phyloP scores from a whole-genome alignment of 2,113 vertebrate species.

The Varanus salvator region DNA sequence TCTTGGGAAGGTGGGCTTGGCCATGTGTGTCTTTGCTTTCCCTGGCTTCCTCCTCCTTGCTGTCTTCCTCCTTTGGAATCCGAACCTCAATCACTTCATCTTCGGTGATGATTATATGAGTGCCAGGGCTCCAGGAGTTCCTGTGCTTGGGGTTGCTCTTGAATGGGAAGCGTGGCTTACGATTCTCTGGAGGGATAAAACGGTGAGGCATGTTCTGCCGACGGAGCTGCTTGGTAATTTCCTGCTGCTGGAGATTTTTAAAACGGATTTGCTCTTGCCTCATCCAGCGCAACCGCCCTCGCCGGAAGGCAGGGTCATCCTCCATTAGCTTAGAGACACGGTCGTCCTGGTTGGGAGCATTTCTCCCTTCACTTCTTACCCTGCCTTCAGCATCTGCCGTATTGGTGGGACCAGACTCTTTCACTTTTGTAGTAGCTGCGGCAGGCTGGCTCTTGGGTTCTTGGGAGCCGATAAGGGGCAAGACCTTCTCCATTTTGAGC shows the following conservation, averaged over 20 bases:
- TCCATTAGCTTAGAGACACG: constrained; percentile 79
- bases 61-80: constrained; percentile 94
- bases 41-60: constrained; percentile 75
- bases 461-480: constrained; percentile 88
- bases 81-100: constrained; percentile 93
- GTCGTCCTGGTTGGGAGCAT: constrained; percentile 77
- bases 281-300: constrained; percentile 91
- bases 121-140: constrained; percentile 97
- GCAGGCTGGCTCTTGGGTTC: constrained; percentile 76
- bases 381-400: constrained; percentile 23
- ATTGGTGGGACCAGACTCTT: background rate
- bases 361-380: constrained; percentile 62
- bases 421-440: constrained; percentile 31
- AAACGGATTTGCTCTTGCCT: constrained; percentile 93
- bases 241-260: constrained; percentile 95
- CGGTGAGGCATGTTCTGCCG: constrained; percentile 89
- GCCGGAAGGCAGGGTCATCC: constrained; percentile 85
- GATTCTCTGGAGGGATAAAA: constrained; percentile 96
- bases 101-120: constrained; percentile 97
- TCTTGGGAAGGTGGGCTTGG: constrained; percentile 71
- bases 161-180: constrained; percentile 96
- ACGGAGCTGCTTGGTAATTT: constrained; percentile 94
- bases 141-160: constrained; percentile 96
- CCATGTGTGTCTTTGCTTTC: constrained; percentile 70
- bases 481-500: constrained; percentile 98